phyloP scores from a whole-genome alignment of 2,888 invertebrate species.

The Chrysolina americana region DNA sequence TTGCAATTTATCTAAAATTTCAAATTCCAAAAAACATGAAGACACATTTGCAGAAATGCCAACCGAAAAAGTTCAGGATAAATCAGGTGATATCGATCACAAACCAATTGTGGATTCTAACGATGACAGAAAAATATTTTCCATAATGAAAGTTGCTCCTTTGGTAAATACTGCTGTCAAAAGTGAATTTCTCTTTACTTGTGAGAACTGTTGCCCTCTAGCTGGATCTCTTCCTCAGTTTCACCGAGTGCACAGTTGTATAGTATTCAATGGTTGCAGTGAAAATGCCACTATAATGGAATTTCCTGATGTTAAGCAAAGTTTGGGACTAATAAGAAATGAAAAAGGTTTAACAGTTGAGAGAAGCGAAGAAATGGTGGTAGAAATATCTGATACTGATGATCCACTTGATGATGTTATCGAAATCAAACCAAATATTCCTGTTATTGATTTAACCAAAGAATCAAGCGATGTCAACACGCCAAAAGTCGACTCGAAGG shows the following conservation, averaged over 20 bases:
- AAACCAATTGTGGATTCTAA: not conserved
- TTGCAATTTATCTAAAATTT: too few species aligned
- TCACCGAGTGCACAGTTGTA: not conserved
- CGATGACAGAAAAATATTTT: not conserved
- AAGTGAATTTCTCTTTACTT: not conserved
- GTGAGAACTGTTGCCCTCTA: not conserved
- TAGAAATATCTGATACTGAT: conserved; percentile 9
- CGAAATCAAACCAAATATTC: conserved; percentile 26
- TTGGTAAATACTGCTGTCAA: conserved; percentile 3
- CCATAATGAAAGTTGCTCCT: not conserved
- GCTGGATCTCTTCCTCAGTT: not conserved
- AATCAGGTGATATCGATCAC: not conserved
- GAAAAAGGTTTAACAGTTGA: not conserved
- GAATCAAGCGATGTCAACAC: not conserved
- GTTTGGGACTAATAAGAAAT: not conserved
- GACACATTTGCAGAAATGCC: too few species aligned
- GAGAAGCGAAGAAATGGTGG: not conserved
- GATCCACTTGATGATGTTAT: conserved; percentile 23
- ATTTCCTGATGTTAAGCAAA: not conserved
- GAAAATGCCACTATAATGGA: conserved; percentile 15
- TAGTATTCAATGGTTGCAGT: not conserved
- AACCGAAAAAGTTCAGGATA: too few species aligned
- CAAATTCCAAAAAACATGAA: too few species aligned
- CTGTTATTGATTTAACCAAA: conserved; percentile 37
- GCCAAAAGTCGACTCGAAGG: conserved; percentile 1